Conservation (phyloP, 2,797 vertebrate genomes). For the Liasis olivaceus region DNA sequence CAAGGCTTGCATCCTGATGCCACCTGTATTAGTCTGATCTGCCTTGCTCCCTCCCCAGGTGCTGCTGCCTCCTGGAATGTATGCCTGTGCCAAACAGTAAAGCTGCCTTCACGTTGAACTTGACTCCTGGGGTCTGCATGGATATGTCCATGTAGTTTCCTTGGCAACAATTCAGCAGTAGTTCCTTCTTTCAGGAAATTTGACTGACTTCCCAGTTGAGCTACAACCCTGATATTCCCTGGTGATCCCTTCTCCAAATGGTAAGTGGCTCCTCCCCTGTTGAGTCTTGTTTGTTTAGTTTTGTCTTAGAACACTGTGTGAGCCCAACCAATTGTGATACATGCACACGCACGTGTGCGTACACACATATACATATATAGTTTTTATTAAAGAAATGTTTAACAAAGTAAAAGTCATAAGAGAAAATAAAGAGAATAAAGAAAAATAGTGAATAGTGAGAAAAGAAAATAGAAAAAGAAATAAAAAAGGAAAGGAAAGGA, state of each 20-base stretch:
- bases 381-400: too few relatives aligned
- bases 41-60: neutral
- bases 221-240: neutral
- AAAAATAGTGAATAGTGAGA: neutral
- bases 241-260: neutral
- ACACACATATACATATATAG: too few relatives aligned
- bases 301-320: too few relatives aligned
- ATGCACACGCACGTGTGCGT: too few relatives aligned
- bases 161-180: neutral
- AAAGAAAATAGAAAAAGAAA: neutral
- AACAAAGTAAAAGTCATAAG: neutral
- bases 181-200: neutral
- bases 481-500: neutral
- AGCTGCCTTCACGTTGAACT: neutral
- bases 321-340: too few relatives aligned
- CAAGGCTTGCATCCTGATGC: neutral
- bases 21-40: neutral
- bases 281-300: neutral
- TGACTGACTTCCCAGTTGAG: neutral
- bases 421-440: neutral
- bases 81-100: neutral
- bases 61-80: neutral
- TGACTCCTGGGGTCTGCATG: neutral
- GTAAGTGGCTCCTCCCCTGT: neutral
- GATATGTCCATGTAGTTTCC: neutral